phyloP scores from a whole-genome alignment of 2,797 vertebrate genomes.

The Brachymystax lenok region DNA sequence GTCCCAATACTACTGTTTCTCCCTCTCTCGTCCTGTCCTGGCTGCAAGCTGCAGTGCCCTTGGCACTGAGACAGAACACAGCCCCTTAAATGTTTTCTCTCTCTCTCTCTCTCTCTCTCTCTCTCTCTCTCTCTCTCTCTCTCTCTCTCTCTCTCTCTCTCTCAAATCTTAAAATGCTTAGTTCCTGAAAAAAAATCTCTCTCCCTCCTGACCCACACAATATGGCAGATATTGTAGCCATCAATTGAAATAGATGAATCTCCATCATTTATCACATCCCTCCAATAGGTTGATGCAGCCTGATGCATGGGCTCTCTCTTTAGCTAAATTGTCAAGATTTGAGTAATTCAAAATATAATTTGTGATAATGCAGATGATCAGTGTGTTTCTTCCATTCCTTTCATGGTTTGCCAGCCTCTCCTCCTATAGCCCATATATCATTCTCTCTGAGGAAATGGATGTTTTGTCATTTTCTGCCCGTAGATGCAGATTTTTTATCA shows the following conservation, averaged over 20 bases:
- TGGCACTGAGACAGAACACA: constrained; percentile 2
- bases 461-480: not conserved
- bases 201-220: constrained; percentile 6
- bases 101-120: not conserved
- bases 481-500: not conserved
- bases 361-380: not conserved
- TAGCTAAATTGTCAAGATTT: no score
- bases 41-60: constrained; percentile 3
- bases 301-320: no score
- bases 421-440: not conserved
- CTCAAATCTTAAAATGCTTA: not conserved
- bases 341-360: no score
- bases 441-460: not conserved
- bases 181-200: not conserved
- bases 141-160: not conserved
- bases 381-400: not conserved
- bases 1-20: constrained; percentile 1
- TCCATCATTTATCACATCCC: not conserved
- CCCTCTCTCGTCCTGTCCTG: not conserved
- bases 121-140: not conserved
- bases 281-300: no score
- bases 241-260: not conserved
- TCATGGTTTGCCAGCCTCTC: not conserved
- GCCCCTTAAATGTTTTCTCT: not conserved
- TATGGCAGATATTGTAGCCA: constrained; percentile 13